phyloP scores from a whole-genome alignment of 2,113 vertebrate genomes.

The Verasper variegatus region DNA sequence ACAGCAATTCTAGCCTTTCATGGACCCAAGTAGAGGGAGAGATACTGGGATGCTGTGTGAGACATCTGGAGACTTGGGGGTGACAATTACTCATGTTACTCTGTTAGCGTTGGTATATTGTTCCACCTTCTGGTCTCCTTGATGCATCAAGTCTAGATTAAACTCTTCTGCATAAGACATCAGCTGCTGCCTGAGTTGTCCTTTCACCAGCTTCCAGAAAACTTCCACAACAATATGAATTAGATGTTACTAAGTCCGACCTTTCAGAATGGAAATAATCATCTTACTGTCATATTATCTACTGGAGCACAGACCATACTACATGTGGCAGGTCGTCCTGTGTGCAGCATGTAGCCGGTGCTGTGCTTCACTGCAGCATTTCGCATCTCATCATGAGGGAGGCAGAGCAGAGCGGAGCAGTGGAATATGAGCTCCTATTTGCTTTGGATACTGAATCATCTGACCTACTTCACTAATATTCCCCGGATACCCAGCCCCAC shows the following conservation, averaged over 20 bases:
- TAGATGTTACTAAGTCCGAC: neutral
- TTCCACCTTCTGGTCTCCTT: too few relatives aligned
- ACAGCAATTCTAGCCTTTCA: too few relatives aligned
- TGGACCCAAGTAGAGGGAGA: too few relatives aligned
- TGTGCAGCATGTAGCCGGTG: slow-evolving; percentile 9
- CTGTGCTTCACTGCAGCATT: slow-evolving; percentile 56
- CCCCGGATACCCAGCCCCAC: slow-evolving; percentile 43
- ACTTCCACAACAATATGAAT: neutral
- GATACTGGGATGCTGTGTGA: too few relatives aligned
- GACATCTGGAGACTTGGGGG: too few relatives aligned
- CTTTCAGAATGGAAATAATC: neutral
- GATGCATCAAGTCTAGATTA: too few relatives aligned
- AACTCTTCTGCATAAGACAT: too few relatives aligned
- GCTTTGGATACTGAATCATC: slow-evolving; percentile 74
- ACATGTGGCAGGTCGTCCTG: slow-evolving; percentile 4
- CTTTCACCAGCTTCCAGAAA: too few relatives aligned
- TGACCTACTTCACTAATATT: slow-evolving; percentile 76
- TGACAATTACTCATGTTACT: too few relatives aligned
- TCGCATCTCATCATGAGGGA: slow-evolving; percentile 37
- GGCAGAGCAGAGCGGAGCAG: slow-evolving; percentile 30
- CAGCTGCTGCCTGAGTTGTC: too few relatives aligned
- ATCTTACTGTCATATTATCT: neutral
- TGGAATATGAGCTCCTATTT: slow-evolving; percentile 70
- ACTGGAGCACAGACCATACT: neutral
- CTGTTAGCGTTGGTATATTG: too few relatives aligned